Conservation (phyloP, 2,797 vertebrate genomes). For the Oryzias sinensis region DNA sequence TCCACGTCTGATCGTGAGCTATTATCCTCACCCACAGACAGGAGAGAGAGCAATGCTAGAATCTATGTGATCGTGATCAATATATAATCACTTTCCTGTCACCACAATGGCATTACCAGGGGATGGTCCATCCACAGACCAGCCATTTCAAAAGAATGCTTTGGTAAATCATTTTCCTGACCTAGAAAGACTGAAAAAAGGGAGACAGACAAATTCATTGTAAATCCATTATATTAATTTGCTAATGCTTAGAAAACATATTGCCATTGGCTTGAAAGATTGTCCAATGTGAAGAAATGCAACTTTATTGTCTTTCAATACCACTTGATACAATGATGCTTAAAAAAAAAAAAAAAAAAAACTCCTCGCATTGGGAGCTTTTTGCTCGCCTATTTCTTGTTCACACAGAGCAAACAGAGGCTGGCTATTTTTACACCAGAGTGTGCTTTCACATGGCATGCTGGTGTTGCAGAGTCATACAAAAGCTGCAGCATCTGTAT, state of each 20-base stretch:
- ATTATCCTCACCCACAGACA: constrained; percentile 65
- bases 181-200: constrained; percentile 56
- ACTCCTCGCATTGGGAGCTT: no score
- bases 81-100: constrained; percentile 76
- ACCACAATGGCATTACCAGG: constrained; percentile 53
- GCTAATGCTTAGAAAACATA: constrained; percentile 18
- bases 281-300: no score
- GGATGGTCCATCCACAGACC: constrained; percentile 45
- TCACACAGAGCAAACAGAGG: neutral
- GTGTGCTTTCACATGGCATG: neutral
- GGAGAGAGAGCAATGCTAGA: constrained; percentile 53
- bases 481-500: neutral
- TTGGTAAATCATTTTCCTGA: constrained; percentile 57
- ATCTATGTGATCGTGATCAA: constrained; percentile 73
- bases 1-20: constrained; percentile 67
- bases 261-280: no score
- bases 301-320: neutral
- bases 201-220: constrained; percentile 11
- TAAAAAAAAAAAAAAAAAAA: neutral
- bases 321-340: no score
- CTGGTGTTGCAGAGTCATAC: neutral
- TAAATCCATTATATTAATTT: constrained; percentile 32
- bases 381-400: neutral
- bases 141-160: constrained; percentile 55
- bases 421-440: neutral